phyloP scores from a whole-genome alignment of 2,888 invertebrate genomes.

The Vesta saturnalis region DNA sequence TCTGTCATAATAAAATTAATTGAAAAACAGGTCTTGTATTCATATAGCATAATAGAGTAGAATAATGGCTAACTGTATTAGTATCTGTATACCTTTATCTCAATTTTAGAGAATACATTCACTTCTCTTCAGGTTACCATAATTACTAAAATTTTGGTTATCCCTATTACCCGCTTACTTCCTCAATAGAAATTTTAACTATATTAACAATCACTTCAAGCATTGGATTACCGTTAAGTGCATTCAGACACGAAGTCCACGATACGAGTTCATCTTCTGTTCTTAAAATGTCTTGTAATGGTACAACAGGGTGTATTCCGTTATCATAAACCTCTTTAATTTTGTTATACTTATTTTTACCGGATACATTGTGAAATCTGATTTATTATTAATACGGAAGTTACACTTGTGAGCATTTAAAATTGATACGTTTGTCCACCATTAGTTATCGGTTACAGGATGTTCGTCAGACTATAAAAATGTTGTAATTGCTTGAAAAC shows the following conservation, averaged over 20 bases:
- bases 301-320: background rate
- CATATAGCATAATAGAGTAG: background rate
- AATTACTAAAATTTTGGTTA: constrained; percentile 10
- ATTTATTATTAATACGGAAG: background rate
- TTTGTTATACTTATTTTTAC: too few relatives aligned
- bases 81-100: background rate
- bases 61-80: background rate
- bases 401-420: too few relatives aligned
- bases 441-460: background rate
- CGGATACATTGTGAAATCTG: too few relatives aligned
- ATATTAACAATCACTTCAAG: constrained; percentile 17
- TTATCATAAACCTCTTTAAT: background rate
- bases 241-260: background rate
- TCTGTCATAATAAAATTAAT: constrained; percentile 1
- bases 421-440: too few relatives aligned
- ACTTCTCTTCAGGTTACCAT: background rate
- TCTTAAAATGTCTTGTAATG: too few relatives aligned
- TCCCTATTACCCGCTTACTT: constrained; percentile 12
- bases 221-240: background rate
- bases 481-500: background rate
- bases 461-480: background rate
- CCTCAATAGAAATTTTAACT: constrained; percentile 10
- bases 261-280: background rate
- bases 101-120: background rate
- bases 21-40: background rate